Evolutionary conservation across 2,888 invertebrate species (phyloP), one percentile per base, ranked within the genome.

Genomic region (Lacanobia oleracea): DNA sequence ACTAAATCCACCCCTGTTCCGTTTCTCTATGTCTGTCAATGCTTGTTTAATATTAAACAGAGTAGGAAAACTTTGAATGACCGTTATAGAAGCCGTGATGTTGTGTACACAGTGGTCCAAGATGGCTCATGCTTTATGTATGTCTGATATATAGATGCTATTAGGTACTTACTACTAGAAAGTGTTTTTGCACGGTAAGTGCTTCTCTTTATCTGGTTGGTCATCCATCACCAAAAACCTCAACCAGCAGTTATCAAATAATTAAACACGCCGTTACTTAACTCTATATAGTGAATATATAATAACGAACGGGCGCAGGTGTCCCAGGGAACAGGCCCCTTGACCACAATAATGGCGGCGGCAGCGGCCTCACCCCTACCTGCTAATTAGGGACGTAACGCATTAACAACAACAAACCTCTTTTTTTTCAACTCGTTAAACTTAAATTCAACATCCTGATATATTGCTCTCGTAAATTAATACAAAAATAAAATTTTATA

Each of bases 371-470:
- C 79, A 66, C 75, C 78, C 79, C 74, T 81, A 81, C 84, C 84
- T 86, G 83, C 86, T 89, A 88, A 89, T 89, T 89, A 89, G 84
- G 85, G 83, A 82, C 78, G 72, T 80, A 83, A 84, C 79, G 69
- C 83, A 84, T 85, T 85, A 84, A 86, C 80, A 82, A 84, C 75
- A 76, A 79, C 79, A 75, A 75, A 71, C 77, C 71, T 79, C 80
- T 77, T 84, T 87, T n/a, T 81, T 83, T 81, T 79, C 77, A 82
- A 86, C 88, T 85, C 83, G 81, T 85, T 86, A 84, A 82, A 86
- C 80, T 84, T 72, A 66, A 73, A 81, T 86, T 75, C 67, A 78
- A 64, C 62, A 56, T 61, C 67, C 76, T 79, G 66, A 82, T 81
- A 84, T 77, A 81, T 79, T 56, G 48, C 70, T 62, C 70, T 60